Conservation (phyloP, 1,140 invertebrate species). For the Lepidurus packardi region DNA sequence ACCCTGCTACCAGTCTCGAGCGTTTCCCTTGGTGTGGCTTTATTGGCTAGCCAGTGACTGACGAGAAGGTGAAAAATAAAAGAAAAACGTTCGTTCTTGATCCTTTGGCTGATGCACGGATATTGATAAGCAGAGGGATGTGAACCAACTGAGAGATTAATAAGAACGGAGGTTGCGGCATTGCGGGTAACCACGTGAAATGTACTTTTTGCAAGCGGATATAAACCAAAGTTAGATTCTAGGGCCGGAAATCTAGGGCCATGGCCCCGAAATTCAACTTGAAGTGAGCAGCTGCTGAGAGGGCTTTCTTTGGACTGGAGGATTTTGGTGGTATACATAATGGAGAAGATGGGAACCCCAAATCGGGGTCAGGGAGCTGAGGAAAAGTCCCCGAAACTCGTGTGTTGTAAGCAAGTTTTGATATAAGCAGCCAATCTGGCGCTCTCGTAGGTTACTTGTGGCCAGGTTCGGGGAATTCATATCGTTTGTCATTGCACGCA, state of each 20-base stretch:
- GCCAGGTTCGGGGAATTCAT: not conserved
- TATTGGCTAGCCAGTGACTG: not conserved
- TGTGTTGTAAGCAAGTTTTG: not conserved
- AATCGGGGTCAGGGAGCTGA: slow-evolving; percentile 20
- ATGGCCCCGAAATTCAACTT: not conserved
- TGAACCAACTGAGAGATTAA: not conserved
- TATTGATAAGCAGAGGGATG: slow-evolving; percentile 8
- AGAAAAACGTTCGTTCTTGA: slow-evolving; percentile 11
- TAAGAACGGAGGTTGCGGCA: not conserved
- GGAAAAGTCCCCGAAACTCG: slow-evolving; percentile 17
- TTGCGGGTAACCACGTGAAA: not conserved
- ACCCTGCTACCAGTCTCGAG: not conserved
- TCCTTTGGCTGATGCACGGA: not conserved
- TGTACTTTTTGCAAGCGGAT: not conserved
- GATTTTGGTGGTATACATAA: not conserved
- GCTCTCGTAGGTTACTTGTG: not conserved
- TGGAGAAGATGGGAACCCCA: slow-evolving; percentile 6
- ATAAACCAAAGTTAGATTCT: not conserved
- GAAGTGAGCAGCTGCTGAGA: not conserved
- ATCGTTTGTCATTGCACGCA: not conserved
- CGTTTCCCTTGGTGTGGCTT: not conserved
- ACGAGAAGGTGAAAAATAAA: not conserved
- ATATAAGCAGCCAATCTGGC: not conserved
- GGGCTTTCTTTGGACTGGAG: not conserved
- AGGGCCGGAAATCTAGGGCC: not conserved